A percentile compares a stretch with the other conserved stretches of the same genome.
Conservation (phyloP, 2,888 invertebrate species). For the Volucella inflata region DNA sequence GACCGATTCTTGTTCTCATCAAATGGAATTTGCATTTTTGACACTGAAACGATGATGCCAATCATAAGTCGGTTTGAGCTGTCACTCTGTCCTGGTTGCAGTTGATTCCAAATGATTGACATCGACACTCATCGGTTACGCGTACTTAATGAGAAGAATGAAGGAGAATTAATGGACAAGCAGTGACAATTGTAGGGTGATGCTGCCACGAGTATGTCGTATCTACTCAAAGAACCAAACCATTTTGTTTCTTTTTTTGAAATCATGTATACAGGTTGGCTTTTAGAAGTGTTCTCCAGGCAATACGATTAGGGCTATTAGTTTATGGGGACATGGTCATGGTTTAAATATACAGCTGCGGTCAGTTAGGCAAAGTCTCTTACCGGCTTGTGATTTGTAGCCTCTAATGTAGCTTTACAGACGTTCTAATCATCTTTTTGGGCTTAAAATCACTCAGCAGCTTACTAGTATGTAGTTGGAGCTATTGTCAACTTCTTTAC, state of each 20-base stretch:
- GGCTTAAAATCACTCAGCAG: too few species aligned
- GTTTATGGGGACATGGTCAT: too few species aligned
- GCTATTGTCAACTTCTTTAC: too few species aligned
- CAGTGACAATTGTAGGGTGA: conserved; percentile 46
- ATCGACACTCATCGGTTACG: conserved; percentile 76
- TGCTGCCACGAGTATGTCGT: not conserved
- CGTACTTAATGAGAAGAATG: conserved; percentile 63
- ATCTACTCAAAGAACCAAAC: not conserved
- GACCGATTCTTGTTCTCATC: conserved; percentile 36
- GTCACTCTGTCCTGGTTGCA: conserved; percentile 63
- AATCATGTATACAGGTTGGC: not conserved
- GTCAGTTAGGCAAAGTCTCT: too few species aligned
- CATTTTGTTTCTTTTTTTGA: not conserved
- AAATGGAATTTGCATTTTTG: conserved; percentile 65
- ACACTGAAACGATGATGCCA: conserved; percentile 72
- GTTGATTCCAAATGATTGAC: conserved; percentile 74
- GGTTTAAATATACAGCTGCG: too few species aligned
- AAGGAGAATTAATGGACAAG: conserved; percentile 25
- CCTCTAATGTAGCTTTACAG: too few species aligned
- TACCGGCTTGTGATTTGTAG: too few species aligned
- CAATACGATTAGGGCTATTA: too few species aligned
- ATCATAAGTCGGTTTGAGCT: conserved; percentile 69
- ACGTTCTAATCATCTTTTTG: too few species aligned
- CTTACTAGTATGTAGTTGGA: too few species aligned
- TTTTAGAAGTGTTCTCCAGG: too few species aligned